A percentile compares a stretch with the other conserved stretches of the same genome.
phyloP scores from a whole-genome alignment of 2,113 vertebrate genomes.

The Stigmatopora argus region DNA sequence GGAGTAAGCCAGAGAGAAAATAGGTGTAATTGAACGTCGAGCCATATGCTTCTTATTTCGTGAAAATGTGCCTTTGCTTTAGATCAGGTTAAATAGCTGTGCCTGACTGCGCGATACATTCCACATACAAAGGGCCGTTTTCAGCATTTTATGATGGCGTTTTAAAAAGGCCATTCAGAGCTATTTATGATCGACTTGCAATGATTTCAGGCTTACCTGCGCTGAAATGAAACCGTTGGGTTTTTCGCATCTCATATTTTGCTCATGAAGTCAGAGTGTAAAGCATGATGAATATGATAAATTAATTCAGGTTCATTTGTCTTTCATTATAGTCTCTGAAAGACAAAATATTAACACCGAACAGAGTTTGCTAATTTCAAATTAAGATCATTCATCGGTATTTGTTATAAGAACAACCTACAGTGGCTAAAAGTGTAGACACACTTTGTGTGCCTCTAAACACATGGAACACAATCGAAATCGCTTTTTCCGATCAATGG shows the following conservation, averaged over 20 bases:
- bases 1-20: conserved; percentile 55
- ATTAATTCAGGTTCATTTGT: too few species aligned
- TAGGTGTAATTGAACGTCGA: conserved; percentile 66
- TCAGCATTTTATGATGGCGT: conserved; percentile 24
- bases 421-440: background rate
- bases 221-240: conserved; percentile 14
- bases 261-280: background rate
- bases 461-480: background rate
- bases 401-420: background rate
- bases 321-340: too few species aligned
- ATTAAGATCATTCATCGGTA: background rate
- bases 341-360: too few species aligned
- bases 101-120: conserved; percentile 27
- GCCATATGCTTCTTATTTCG: conserved; percentile 75
- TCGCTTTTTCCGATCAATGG: conserved; percentile 29
- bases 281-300: background rate
- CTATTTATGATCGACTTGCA: conserved; percentile 5
- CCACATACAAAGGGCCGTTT: conserved; percentile 38
- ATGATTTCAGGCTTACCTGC: conserved; percentile 14
- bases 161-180: conserved; percentile 9
- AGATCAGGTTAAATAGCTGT: conserved; percentile 40
- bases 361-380: background rate
- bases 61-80: conserved; percentile 38
- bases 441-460: conserved; percentile 25
- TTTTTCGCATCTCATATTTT: conserved; percentile 4